Conservation (phyloP, 2,888 invertebrate genomes). For the Patella depressa region DNA sequence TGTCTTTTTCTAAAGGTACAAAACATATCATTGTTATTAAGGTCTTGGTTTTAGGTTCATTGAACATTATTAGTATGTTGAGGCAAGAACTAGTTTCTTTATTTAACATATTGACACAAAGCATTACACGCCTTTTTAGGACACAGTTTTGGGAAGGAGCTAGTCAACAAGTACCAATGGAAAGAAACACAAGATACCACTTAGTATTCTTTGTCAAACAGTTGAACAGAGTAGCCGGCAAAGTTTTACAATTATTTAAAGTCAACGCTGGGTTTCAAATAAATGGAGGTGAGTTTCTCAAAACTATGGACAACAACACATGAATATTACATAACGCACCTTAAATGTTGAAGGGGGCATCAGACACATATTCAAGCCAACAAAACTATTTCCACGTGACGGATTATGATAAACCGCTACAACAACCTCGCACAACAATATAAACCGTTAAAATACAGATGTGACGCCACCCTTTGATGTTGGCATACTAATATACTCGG, state of each 20-base stretch:
- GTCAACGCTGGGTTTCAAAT: background rate
- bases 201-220: background rate
- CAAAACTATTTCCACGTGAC: background rate
- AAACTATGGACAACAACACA: background rate
- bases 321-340: no score
- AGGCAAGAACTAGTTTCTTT: no score
- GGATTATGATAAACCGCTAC: background rate
- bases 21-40: no score
- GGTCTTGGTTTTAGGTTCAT: background rate
- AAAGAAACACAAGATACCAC: conserved; percentile 14
- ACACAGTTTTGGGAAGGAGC: conserved; percentile 12
- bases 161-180: conserved; percentile 8
- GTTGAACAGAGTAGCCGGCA: background rate
- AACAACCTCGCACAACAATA: no score
- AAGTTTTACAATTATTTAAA: conserved; percentile 12
- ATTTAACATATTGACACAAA: background rate
- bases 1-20: no score
- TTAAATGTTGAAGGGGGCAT: no score
- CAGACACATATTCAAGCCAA: background rate
- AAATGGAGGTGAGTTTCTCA: background rate
- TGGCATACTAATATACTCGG: no score
- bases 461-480: no score
- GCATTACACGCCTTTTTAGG: background rate
- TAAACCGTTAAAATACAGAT: no score
- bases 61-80: no score